phyloP scores from a whole-genome alignment of 2,797 vertebrate genomes.

The Orientallactaga sibirica region DNA sequence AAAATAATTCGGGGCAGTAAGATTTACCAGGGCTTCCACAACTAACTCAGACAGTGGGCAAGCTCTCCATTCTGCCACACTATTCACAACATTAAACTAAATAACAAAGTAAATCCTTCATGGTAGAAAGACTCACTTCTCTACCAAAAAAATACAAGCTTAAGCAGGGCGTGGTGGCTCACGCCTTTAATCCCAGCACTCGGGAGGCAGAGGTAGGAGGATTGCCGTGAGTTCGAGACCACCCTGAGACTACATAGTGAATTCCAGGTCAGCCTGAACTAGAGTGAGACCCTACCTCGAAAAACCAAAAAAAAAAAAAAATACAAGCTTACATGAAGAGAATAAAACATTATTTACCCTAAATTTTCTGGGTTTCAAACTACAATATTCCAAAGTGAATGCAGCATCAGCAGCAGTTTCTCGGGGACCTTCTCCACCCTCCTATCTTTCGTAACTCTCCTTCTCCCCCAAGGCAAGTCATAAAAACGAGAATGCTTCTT shows the following conservation, averaged over 20 bases:
- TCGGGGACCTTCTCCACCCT: neutral
- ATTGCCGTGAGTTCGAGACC: too few relatives aligned
- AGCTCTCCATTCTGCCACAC: neutral
- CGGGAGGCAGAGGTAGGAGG: too few relatives aligned
- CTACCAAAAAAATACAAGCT: constrained; percentile 1
- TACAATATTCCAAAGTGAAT: neutral
- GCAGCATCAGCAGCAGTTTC: neutral
- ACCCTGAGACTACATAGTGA: too few relatives aligned
- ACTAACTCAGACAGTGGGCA: neutral
- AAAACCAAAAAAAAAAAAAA: constrained; percentile 41
- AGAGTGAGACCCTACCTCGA: too few relatives aligned
- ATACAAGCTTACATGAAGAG: neutral
- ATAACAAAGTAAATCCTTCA: constrained; percentile 13
- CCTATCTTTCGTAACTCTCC: too few relatives aligned
- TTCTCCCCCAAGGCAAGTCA: neutral
- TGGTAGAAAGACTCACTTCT: neutral
- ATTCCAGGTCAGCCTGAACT: too few relatives aligned
- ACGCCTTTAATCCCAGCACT: too few relatives aligned
- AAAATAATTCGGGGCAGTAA: neutral
- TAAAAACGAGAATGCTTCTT: neutral
- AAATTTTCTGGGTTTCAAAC: neutral
- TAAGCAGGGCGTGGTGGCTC: too few relatives aligned
- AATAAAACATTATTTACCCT: neutral
- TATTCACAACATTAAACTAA: neutral
- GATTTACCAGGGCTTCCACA: neutral